Percentiles rank a stretch among this genome's conserved stretches.
Conservation (phyloP, 2,113 vertebrate species). For the Polypterus bichir region DNA sequence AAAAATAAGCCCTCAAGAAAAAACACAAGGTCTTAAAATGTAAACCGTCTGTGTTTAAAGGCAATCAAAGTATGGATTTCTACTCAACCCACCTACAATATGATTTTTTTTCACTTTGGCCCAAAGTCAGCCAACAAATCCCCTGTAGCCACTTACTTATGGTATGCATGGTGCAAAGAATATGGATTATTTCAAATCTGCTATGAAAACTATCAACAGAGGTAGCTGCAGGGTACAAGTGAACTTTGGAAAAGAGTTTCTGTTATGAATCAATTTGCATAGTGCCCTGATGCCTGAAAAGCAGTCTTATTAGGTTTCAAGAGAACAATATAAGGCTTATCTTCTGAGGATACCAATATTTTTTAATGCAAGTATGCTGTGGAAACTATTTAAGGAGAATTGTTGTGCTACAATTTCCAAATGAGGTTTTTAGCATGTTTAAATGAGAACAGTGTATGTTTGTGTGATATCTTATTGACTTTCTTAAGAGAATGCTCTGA, state of each 20-base stretch:
- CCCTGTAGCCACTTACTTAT: neutral
- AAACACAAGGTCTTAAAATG: too few relatives aligned
- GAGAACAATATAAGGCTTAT: conserved; percentile 11
- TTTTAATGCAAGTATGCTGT: conserved; percentile 27
- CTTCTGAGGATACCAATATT: conserved; percentile 23
- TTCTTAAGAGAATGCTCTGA: too few relatives aligned
- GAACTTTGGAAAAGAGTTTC: conserved; percentile 30
- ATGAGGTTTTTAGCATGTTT: conserved; percentile 17
- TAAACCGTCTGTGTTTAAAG: too few relatives aligned
- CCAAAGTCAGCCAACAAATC: neutral
- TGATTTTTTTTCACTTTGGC: neutral
- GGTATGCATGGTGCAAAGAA: conserved; percentile 10
- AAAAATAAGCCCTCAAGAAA: too few relatives aligned
- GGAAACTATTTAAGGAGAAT: conserved; percentile 30
- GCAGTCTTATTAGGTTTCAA: conserved; percentile 24
- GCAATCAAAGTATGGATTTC: too few relatives aligned
- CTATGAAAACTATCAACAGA: conserved; percentile 7
- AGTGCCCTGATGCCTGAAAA: conserved; percentile 11
- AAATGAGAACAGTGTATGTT: too few relatives aligned
- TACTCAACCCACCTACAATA: neutral
- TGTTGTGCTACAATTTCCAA: conserved; percentile 25
- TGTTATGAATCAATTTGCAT: conserved; percentile 32
- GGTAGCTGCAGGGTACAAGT: conserved; percentile 21
- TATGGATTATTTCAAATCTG: conserved; percentile 17
- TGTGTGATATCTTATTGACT: too few relatives aligned